These are phyloP conservation scores for Drusus annulatus DNA, from an alignment of 1,140 invertebrate species.

Conservation along the genomic window DNA sequence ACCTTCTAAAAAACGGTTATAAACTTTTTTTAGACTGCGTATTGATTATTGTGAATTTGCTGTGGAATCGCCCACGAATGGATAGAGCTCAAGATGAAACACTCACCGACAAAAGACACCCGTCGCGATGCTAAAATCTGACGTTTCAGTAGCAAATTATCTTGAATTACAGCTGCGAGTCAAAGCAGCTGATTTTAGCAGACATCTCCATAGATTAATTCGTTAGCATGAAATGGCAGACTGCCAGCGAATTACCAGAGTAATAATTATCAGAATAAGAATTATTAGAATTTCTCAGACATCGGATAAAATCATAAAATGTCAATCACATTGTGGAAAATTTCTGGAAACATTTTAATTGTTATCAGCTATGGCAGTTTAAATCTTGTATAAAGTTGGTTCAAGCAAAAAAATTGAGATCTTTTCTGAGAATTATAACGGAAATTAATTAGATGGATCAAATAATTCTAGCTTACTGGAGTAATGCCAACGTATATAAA, in stretches of 20 bases:
- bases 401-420: too few relatives aligned
- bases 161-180: background rate
- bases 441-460: too few relatives aligned
- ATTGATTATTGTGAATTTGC: background rate
- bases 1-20: too few relatives aligned
- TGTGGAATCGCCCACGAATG: constrained; percentile 3
- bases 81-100: background rate
- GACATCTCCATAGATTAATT: constrained; percentile 19
- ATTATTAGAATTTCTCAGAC: background rate
- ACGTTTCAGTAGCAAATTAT: background rate
- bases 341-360: too few relatives aligned
- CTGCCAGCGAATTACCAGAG: background rate
- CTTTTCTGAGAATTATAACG: too few relatives aligned
- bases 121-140: constrained; percentile 21
- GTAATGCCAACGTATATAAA: too few relatives aligned
- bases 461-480: too few relatives aligned
- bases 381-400: too few relatives aligned
- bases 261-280: too few relatives aligned
- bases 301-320: background rate
- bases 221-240: constrained; percentile 9
- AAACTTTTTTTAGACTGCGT: too few relatives aligned
- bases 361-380: too few relatives aligned
- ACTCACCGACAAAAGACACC: constrained; percentile 19
- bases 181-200: constrained; percentile 1
- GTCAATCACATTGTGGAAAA: too few relatives aligned